Evolutionary conservation across 2,888 invertebrate species (phyloP).

Genomic region (Coenonympha arcania): DNA sequence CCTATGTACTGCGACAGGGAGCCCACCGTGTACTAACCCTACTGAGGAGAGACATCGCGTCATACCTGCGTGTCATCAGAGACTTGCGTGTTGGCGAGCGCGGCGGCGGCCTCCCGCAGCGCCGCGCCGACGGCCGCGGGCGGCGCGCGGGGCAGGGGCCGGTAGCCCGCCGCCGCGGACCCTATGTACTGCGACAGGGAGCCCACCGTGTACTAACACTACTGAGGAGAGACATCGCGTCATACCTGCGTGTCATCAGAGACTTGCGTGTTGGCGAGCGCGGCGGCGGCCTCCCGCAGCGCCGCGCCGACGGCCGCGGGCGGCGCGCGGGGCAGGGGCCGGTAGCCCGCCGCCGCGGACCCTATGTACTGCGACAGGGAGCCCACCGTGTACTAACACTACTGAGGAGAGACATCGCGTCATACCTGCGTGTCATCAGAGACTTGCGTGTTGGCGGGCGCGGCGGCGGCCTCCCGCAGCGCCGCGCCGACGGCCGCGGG

Average conservation of each 20-base stretch:
- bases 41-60: too few relatives aligned
- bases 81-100: constrained; percentile 11
- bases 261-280: constrained; percentile 11
- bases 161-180: constrained; percentile 87
- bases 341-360: constrained; percentile 87
- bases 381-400: constrained; percentile 94
- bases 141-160: constrained; percentile 90
- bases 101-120: constrained; percentile 75
- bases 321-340: constrained; percentile 90
- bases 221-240: too few relatives aligned
- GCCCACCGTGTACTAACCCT: constrained; percentile 86
- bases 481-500: constrained; percentile 78
- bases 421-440: constrained; percentile 11
- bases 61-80: constrained; percentile 14
- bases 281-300: constrained; percentile 75
- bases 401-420: too few relatives aligned
- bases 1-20: constrained; percentile 96
- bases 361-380: constrained; percentile 96
- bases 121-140: constrained; percentile 78
- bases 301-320: constrained; percentile 78
- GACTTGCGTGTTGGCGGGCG: constrained; percentile 9
- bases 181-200: constrained; percentile 96
- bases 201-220: constrained; percentile 94
- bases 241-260: constrained; percentile 14
- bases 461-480: constrained; percentile 75